Conservation (phyloP, 1,140 invertebrate genomes). For the Drepana arcuata region DNA sequence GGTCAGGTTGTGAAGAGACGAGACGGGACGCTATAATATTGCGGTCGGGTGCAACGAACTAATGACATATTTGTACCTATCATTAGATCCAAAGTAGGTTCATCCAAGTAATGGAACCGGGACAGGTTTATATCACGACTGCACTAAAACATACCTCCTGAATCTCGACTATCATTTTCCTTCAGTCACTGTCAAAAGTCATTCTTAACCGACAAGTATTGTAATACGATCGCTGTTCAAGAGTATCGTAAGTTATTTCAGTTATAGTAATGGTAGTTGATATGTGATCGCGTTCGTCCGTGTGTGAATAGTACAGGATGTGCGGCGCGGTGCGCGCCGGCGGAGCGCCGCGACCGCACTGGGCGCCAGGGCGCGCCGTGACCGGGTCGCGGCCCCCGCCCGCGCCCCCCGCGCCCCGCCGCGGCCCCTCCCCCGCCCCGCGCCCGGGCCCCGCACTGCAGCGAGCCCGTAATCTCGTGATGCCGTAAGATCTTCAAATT, state of each 20-base stretch:
- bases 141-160: conserved; percentile 46
- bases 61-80: conserved; percentile 8
- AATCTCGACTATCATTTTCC: conserved; percentile 65
- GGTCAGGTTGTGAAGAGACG: no score
- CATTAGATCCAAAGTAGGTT: no score
- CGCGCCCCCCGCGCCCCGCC: conserved; percentile 12
- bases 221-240: no score
- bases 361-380: conserved; percentile 38
- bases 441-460: conserved; percentile 52
- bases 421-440: conserved; percentile 6
- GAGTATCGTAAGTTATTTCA: no score
- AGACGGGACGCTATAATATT: no score
- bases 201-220: no score
- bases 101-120: no score
- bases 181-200: no score
- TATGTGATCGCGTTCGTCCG: no score
- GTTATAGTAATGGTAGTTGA: no score
- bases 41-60: conserved; percentile 17
- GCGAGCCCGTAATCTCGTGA: conserved; percentile 44
- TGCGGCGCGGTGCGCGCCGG: conserved; percentile 50
- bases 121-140: no score
- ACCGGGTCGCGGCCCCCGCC: conserved; percentile 49
- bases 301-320: conserved; percentile 12
- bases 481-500: conserved; percentile 64
- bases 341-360: conserved; percentile 57